Base-by-base conservation (phyloP, 2,113 vertebrate genomes). In the Cryptomyrus ogoouensis region DNA sequence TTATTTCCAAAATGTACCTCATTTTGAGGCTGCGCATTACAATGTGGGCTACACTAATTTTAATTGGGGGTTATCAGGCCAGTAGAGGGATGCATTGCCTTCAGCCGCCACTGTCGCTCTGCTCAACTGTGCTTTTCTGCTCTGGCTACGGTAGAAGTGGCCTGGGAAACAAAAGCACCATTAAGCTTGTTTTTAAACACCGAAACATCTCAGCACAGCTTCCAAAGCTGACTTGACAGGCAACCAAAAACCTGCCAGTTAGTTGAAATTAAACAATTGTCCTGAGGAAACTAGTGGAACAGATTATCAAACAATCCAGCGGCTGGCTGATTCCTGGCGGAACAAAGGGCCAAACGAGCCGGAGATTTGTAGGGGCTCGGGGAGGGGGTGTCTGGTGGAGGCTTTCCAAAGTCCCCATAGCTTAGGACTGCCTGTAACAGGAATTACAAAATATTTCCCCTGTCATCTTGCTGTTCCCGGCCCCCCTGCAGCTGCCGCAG, bases 261-360 rank as follows among this genome's bases (percentile, higher is more conserved):
- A 91, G 91, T 91, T 92, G 87, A 94, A 94, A 95, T 94, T 89
- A 93, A 93, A 93, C 91, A 94, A 93, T 89, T 50, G 91, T 92
- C 92, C 88, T 6, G 19, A 90, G 87, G 88, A 91, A 94, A 93
- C 92, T 70, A 87, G 27, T 52, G 88, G 42, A 88, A 47, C 87
- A 89, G 94, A 93, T 92, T 91, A 91, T 93, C 90, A 94, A 89
- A 90, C 42, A 80, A 88, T 80, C 46, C 89, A 77, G 53, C 77
- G 27, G 87, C 87, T 87, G 31, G 62, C 90, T 35, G 83, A 49
- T 31, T 39, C 88, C 89, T 90, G 83, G 50, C 39, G 90, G 90
- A 92, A 91, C 47, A 94, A 93, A 92, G 90, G 35, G 53, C 83
- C 86, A 46, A 0, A 2, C 89, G 88, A 89, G 89, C 80, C 91